Base-by-base conservation (phyloP, 1,140 invertebrate genomes). In the Streblospio benedicti region DNA sequence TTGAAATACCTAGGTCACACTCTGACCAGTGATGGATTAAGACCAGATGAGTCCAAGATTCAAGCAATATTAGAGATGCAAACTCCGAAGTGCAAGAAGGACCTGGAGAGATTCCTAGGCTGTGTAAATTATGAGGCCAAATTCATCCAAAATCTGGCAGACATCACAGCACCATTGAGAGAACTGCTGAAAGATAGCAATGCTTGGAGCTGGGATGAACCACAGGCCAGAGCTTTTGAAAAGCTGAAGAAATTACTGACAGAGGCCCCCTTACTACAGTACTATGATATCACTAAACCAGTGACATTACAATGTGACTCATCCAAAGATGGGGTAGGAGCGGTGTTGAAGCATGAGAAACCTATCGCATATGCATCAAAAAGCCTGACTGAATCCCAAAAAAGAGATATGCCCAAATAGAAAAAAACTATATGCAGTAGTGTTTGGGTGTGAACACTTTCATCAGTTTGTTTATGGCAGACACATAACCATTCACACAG, bases 321-420 rank as follows among this genome's bases (percentile, higher is more conserved):
- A 16, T 67, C 54, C n/a, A 62, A 66, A 30, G 25, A 66, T 33
- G 79, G 74, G 0, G 51, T 81, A 30, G 78, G 76, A 16, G 73
- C 71, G 28, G 30, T 81, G 1, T 44, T 78, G 4, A 79, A 83
- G 62, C 67, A 79, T 53, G 23, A 71, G 73, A 67, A 67, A 66
- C 74, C 73, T 0, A 67, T 82, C 30, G 71, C 74, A 9, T 81
- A 71, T 61, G 76, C 76, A 5, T 81, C 77, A 2, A 59, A 76
- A 30, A 68, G 74, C 4, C 59, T 81, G 9, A 77, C 73, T 4
- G 4, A 53, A 4, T 65, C 71, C 32, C 75, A 83, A 66, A 18
- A 66, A n/a, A n/a, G 33, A 79, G 79, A 35, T 81, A 81, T 60
- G 73, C 70, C 9, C 75, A 81, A 64, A 74, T 81, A 0, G 77